These are phyloP conservation scores for Oryzias curvinotus DNA, from an alignment of 2,113 vertebrate genomes.

Conservation along the genomic window DNA sequence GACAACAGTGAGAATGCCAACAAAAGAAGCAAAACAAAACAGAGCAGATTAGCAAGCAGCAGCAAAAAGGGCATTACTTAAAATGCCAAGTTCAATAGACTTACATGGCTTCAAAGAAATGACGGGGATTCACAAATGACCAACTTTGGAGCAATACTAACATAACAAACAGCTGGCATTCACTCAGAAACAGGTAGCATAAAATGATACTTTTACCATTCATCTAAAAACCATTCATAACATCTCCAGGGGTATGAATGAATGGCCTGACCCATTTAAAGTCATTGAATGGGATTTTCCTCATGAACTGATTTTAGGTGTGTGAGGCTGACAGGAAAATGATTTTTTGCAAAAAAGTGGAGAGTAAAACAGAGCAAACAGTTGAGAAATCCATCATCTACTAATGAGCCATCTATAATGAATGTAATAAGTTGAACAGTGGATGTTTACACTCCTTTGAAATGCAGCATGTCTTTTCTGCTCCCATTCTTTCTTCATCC, in stretches of 20 bases:
- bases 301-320: no score
- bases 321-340: no score
- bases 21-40: not conserved
- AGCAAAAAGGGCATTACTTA: conserved; percentile 12
- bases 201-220: no score
- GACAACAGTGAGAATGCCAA: conserved; percentile 10
- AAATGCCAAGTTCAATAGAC: conserved; percentile 23
- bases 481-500: not conserved
- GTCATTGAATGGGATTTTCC: no score
- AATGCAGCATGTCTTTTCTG: not conserved
- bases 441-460: not conserved
- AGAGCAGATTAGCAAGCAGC: conserved; percentile 13
- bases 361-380: not conserved
- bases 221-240: no score
- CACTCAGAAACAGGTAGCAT: no score
- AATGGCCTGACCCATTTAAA: no score
- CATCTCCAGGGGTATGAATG: no score
- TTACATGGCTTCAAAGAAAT: not conserved
- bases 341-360: not conserved
- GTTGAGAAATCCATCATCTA: conserved; percentile 1
- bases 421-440: not conserved
- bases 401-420: not conserved
- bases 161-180: no score
- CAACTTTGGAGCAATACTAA: no score
- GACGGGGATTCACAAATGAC: no score